Percentiles rank a stretch among this genome's conserved stretches.
Conservation (phyloP, 2,797 vertebrate genomes). For the Esox masquinongy region DNA sequence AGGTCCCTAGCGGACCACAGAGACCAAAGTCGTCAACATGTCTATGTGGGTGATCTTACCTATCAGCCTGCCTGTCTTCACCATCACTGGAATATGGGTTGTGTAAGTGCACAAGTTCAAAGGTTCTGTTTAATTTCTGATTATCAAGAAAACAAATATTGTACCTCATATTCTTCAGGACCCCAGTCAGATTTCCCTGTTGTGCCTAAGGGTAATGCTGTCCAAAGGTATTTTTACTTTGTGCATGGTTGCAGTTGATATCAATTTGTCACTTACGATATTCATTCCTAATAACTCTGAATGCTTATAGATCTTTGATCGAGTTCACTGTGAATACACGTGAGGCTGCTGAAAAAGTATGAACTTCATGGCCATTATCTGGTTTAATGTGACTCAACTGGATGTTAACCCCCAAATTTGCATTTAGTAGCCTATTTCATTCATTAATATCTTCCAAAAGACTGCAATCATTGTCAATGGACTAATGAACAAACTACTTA, state of each 20-base stretch:
- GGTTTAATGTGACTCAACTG: too few species aligned
- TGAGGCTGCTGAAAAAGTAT: background rate
- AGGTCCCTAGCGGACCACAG: background rate
- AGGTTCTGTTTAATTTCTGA: background rate
- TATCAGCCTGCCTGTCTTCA: constrained; percentile 81
- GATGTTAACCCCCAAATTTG: too few species aligned
- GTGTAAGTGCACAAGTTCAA: constrained; percentile 72
- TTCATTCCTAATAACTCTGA: background rate
- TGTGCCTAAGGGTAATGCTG: background rate
- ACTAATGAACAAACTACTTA: too few species aligned
- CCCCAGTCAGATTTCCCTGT: background rate
- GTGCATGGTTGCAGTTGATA: background rate
- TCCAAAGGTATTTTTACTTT: background rate
- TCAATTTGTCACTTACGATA: background rate
- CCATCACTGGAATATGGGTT: constrained; percentile 88
- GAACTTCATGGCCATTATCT: background rate
- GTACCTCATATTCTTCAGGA: background rate
- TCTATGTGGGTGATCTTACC: constrained; percentile 85
- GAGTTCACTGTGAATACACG: background rate
- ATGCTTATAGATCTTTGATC: background rate
- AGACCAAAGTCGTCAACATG: constrained; percentile 62
- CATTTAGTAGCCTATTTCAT: too few species aligned
- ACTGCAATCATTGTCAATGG: too few species aligned
- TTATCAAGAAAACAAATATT: background rate
- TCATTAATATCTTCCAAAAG: too few species aligned